Evolutionary conservation across 1,140 invertebrate species (phyloP).

Genomic region (Caenorhabditis remanei): DNA sequence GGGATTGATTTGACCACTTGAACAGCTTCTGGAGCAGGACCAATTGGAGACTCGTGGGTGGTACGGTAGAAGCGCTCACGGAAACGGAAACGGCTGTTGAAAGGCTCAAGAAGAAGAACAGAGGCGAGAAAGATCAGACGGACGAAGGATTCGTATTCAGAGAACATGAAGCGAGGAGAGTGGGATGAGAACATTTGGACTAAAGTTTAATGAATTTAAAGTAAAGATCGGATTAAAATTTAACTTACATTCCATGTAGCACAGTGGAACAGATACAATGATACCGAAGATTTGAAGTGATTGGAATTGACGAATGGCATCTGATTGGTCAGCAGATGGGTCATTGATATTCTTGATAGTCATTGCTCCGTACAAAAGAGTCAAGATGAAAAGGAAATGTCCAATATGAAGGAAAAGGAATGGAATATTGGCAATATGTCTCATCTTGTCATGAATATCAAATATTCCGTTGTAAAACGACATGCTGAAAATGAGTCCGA

Average conservation of each 20-base stretch:
- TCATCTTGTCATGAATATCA: constrained; percentile 24
- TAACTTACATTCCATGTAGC: constrained; percentile 26
- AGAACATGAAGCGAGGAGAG: constrained; percentile 54
- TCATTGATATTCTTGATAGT: not conserved
- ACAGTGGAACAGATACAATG: constrained; percentile 11
- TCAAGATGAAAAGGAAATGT: not conserved
- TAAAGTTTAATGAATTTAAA: not conserved
- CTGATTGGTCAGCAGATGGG: not conserved
- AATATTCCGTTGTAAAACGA: constrained; percentile 36
- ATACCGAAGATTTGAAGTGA: constrained; percentile 35
- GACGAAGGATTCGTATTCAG: constrained; percentile 55
- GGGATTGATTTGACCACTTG: constrained; percentile 8
- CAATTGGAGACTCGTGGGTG: constrained; percentile 1
- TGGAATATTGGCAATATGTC: not conserved
- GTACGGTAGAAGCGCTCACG: constrained; percentile 41
- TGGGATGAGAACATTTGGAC: constrained; percentile 24
- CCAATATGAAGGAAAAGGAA: not conserved
- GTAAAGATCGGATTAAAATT: not conserved
- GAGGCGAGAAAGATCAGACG: constrained; percentile 56
- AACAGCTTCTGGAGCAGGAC: not conserved
- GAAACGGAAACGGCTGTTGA: constrained; percentile 36
- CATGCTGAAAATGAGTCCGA: constrained; percentile 15
- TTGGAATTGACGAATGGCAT: constrained; percentile 19
- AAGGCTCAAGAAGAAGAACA: constrained; percentile 25
- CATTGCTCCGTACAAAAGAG: not conserved